phyloP scores from a whole-genome alignment of 1,140 invertebrate genomes.

The Pogonus chalceus region DNA sequence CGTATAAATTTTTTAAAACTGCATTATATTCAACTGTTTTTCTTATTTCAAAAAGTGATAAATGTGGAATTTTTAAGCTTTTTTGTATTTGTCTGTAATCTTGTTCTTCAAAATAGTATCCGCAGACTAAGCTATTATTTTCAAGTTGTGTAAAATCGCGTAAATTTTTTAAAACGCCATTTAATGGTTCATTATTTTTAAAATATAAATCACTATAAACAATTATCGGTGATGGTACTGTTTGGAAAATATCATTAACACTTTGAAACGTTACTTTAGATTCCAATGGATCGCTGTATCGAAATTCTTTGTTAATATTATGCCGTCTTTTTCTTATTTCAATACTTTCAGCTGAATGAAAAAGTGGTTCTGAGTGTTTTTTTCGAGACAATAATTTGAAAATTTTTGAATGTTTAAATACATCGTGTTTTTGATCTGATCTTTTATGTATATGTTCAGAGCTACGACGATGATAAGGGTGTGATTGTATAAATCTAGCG shows the following conservation, averaged over 20 bases:
- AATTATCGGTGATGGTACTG: slow-evolving; percentile 12
- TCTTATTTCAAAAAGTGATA: not conserved
- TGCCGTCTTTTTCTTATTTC: slow-evolving; percentile 8
- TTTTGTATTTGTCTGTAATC: not conserved
- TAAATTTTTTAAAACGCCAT: slow-evolving; percentile 13
- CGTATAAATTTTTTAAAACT: slow-evolving; percentile 17
- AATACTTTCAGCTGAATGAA: slow-evolving; percentile 8
- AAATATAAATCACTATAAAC: slow-evolving; percentile 27
- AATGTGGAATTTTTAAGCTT: not conserved
- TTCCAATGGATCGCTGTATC: not conserved
- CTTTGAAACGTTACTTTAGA: not conserved
- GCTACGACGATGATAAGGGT: not conserved
- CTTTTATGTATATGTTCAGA: not conserved
- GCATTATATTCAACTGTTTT: slow-evolving; percentile 15
- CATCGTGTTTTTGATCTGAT: not conserved
- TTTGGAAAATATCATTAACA: not conserved
- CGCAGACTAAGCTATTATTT: slow-evolving; percentile 11
- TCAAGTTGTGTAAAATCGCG: slow-evolving; percentile 14
- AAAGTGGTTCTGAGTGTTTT: slow-evolving; percentile 3
- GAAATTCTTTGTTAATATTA: slow-evolving; percentile 12
- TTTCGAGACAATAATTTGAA: not conserved
- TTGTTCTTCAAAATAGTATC: slow-evolving; percentile 1
- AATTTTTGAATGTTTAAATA: not conserved
- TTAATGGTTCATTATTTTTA: slow-evolving; percentile 22
- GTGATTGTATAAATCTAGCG: slow-evolving; percentile 15